Evolutionary conservation across 2,888 invertebrate genomes (phyloP).

Genomic region (Augochlorella aurata): DNA sequence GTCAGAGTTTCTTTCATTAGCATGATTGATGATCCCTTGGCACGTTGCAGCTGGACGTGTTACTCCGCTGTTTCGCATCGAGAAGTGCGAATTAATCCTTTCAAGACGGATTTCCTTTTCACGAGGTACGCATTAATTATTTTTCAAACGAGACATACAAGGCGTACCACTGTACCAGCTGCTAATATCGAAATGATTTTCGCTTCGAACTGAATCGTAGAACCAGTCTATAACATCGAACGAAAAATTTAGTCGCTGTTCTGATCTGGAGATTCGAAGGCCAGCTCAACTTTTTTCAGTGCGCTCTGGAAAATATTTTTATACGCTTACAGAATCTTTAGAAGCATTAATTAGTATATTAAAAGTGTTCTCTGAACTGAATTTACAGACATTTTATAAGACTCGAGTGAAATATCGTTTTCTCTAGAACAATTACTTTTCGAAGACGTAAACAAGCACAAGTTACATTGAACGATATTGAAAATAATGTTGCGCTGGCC

Average conservation of each 20-base stretch:
- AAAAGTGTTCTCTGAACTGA: not conserved
- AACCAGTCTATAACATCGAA: not conserved
- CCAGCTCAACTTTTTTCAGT: no score
- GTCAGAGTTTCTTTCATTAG: constrained; percentile 41
- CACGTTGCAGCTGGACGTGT: constrained; percentile 3
- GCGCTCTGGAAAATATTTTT: not conserved
- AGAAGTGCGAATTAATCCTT: constrained; percentile 35
- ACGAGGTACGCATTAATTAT: not conserved
- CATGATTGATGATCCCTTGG: constrained; percentile 31
- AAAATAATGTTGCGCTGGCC: not conserved
- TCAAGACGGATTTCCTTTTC: constrained; percentile 7
- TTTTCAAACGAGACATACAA: constrained; percentile 6
- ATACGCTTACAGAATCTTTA: not conserved
- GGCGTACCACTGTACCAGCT: not conserved
- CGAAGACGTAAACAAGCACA: not conserved
- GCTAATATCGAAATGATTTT: constrained; percentile 6
- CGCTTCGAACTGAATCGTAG: not conserved
- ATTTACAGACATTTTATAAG: not conserved
- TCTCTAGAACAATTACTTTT: not conserved
- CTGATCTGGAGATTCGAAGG: not conserved
- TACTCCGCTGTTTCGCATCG: not conserved
- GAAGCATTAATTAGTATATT: not conserved
- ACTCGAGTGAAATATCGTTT: not conserved
- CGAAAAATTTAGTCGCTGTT: not conserved
- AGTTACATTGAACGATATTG: not conserved